Base-by-base conservation (phyloP, 1,140 invertebrate genomes). In the Lordiphosa clarofinis region DNA sequence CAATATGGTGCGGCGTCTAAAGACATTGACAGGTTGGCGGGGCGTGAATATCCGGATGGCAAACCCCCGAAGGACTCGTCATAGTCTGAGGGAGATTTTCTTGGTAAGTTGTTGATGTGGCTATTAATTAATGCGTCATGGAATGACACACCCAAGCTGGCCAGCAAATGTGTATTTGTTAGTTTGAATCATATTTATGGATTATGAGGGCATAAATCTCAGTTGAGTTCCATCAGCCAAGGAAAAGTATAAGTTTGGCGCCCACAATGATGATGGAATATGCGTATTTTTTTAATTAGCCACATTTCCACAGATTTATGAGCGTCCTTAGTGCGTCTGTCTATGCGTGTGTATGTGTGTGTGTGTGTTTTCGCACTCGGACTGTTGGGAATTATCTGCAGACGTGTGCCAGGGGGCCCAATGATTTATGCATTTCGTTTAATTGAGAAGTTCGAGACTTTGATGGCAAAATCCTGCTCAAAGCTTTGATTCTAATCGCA, bases 391-490 rank as follows among this genome's bases (percentile, higher is more conserved):
- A 78, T 84, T 78, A 84, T 73, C 73, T 73, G 69, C 78, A 84
- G 78, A 84, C 78, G 73, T 74, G 74, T 62, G 62, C 46, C 59
- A 49, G 38, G 57, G 19, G 42, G 36, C 15, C 56, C 61, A 75
- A 86, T 86, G 82, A 86, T 86, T 86, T 86, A 86, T 86, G 75
- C 82, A 86, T 86, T 28, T 86, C 82, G 76, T 81, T 87, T 86
- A 86, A 86, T 87, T 86, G 82, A 87, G 82, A 86, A 86, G 75
- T 87, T 86, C 78, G 73, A 65, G 78, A 82, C 78, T 84, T 82
- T 82, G 78, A 82, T 71, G 73, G 73, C 72, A 48, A 84, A 82
- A 86, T 72, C 78, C 73, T 28, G 5, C 24, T 73, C 46, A 68
- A 78, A 78, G 79, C 76, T 67, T 70, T 78, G 79, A 84, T 84